These are phyloP conservation scores for Pinctada fucata DNA, from an alignment of 2,888 invertebrate genomes.

Conservation along the genomic window DNA sequence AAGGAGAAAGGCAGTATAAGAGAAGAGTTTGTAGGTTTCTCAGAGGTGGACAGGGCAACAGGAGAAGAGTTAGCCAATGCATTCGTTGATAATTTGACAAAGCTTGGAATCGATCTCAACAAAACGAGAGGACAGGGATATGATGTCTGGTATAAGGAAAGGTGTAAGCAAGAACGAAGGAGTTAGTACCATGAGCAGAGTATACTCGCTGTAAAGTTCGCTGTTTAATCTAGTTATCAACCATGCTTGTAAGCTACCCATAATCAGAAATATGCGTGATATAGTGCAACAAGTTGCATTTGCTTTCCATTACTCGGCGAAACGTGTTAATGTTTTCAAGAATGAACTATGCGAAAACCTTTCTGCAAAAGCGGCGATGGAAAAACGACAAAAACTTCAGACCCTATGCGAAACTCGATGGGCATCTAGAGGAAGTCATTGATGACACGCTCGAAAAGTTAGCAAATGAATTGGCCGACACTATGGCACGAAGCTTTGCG, in stretches of 20 bases:
- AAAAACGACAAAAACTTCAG: constrained; percentile 23
- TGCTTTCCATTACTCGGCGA: constrained; percentile 37
- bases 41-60: constrained; percentile 15
- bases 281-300: constrained; percentile 34
- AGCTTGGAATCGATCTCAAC: constrained; percentile 23
- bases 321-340: constrained; percentile 25
- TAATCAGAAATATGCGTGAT: constrained; percentile 40
- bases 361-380: constrained; percentile 21
- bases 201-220: constrained; percentile 48
- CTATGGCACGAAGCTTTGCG: constrained; percentile 10
- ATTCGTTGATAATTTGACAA: constrained; percentile 9
- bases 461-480: constrained; percentile 20
- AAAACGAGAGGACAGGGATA: constrained; percentile 43
- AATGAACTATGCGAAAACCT: constrained; percentile 31
- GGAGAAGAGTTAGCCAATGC: constrained; percentile 13
- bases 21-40: constrained; percentile 29
- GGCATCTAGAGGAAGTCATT: constrained; percentile 27
- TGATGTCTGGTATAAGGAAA: constrained; percentile 39
- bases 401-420: constrained; percentile 35
- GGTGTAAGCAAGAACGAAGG: constrained; percentile 38
- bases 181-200: constrained; percentile 24
- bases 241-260: constrained; percentile 33
- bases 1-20: constrained; percentile 12
- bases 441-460: constrained; percentile 26
- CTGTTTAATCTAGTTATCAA: constrained; percentile 36